Percentiles rank a stretch among this genome's conserved stretches.
phyloP scores from a whole-genome alignment of 1,140 invertebrate genomes.

The Plectrocnemia conspersa region DNA sequence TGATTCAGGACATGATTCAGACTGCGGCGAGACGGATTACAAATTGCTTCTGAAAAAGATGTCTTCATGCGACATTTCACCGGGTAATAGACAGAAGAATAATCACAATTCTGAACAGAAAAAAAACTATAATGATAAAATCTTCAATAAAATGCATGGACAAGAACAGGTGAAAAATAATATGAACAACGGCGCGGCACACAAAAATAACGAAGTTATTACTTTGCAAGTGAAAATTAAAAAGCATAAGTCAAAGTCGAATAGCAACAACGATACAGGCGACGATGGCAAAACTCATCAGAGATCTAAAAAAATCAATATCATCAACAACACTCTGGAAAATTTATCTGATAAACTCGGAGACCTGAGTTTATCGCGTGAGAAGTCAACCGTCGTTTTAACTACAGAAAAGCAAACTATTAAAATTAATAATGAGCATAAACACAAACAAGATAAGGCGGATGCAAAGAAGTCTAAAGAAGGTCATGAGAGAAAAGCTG shows the following conservation, averaged over 20 bases:
- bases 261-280: background rate
- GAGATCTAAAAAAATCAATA: too few relatives aligned
- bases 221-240: background rate
- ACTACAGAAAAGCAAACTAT: background rate
- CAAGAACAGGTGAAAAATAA: background rate
- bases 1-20: conserved; percentile 14
- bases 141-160: background rate
- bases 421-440: background rate
- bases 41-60: background rate
- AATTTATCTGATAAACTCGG: background rate
- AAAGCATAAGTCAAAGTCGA: background rate
- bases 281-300: too few relatives aligned
- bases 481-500: background rate
- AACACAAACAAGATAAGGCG: conserved; percentile 1
- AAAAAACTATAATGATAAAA: background rate
- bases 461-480: background rate
- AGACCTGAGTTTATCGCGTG: background rate
- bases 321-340: background rate
- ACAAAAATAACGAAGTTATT: background rate
- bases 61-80: conserved; percentile 5
- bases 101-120: background rate
- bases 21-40: background rate
- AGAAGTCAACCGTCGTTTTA: background rate
- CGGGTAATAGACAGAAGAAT: background rate
- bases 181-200: background rate